Evolutionary conservation across 1,140 invertebrate genomes (phyloP).

Genomic region (Aphelinus certus): DNA sequence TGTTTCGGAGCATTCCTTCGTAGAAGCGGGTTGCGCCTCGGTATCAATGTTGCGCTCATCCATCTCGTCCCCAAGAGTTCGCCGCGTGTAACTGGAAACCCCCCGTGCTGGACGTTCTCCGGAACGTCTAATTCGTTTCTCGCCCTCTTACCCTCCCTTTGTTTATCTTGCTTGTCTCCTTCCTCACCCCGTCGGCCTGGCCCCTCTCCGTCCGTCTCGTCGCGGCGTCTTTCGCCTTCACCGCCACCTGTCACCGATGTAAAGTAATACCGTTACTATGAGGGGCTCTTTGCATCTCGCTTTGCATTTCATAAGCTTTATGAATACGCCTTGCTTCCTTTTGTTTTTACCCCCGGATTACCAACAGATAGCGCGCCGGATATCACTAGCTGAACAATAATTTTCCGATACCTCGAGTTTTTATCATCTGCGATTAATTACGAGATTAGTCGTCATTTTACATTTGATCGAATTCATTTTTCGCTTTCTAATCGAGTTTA

Average conservation of each 20-base stretch:
- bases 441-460: too few species aligned
- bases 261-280: constrained; percentile 14
- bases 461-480: too few species aligned
- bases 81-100: constrained; percentile 56
- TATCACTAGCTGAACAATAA: too few species aligned
- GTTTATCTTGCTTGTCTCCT: constrained; percentile 34
- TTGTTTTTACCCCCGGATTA: too few species aligned
- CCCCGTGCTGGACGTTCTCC: constrained; percentile 33
- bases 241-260: constrained; percentile 27
- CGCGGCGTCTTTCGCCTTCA: neutral
- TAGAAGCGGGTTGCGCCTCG: constrained; percentile 45
- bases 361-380: too few species aligned
- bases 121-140: constrained; percentile 57
- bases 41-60: constrained; percentile 55
- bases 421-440: too few species aligned
- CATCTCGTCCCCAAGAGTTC: constrained; percentile 49
- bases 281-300: neutral
- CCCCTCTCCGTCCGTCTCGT: neutral
- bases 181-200: neutral
- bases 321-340: neutral
- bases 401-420: too few species aligned
- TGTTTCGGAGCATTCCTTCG: constrained; percentile 51
- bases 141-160: constrained; percentile 39
- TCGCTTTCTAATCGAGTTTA: too few species aligned
- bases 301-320: constrained; percentile 7